Percentiles rank a stretch among this genome's conserved stretches.
Evolutionary conservation across 2,113 vertebrate species (phyloP).

Genomic region (Gobiocypris rarus): DNA sequence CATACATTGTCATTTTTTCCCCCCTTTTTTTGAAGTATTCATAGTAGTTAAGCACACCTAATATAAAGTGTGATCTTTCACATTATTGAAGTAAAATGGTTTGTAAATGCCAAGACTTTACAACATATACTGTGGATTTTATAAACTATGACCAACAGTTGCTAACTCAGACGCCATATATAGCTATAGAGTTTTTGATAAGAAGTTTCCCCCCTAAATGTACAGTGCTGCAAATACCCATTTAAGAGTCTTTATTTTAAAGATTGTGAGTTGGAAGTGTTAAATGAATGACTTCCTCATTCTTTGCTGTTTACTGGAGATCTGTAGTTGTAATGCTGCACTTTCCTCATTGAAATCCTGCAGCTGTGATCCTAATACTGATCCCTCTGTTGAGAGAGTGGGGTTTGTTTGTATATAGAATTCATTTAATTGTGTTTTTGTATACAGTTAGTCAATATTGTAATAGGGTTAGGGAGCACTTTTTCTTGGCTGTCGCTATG

Average conservation of each 20-base stretch:
- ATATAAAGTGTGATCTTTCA: too few relatives aligned
- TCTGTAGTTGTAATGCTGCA: slow-evolving; percentile 28
- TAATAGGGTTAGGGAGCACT: slow-evolving; percentile 61
- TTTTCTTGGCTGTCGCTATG: slow-evolving; percentile 61
- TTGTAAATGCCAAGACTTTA: background rate
- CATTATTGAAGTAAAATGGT: background rate
- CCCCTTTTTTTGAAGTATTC: too few relatives aligned
- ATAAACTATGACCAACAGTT: background rate
- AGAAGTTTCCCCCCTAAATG: background rate
- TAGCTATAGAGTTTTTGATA: slow-evolving; percentile 34
- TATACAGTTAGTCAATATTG: slow-evolving; percentile 58
- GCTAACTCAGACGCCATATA: background rate
- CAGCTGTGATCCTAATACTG: slow-evolving; percentile 36
- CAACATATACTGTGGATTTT: background rate
- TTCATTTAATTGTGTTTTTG: slow-evolving; percentile 55
- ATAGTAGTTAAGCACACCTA: too few relatives aligned
- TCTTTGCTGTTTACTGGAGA: slow-evolving; percentile 22
- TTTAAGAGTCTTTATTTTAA: background rate
- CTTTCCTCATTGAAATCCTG: slow-evolving; percentile 11
- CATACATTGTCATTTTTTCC: too few relatives aligned
- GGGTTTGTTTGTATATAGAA: slow-evolving; percentile 51
- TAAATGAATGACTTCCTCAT: background rate
- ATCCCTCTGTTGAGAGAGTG: slow-evolving; percentile 10
- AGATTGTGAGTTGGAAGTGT: background rate
- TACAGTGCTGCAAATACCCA: background rate